Evolutionary conservation across 2,797 vertebrate species (phyloP).

Genomic region (Sebastes miniatus): DNA sequence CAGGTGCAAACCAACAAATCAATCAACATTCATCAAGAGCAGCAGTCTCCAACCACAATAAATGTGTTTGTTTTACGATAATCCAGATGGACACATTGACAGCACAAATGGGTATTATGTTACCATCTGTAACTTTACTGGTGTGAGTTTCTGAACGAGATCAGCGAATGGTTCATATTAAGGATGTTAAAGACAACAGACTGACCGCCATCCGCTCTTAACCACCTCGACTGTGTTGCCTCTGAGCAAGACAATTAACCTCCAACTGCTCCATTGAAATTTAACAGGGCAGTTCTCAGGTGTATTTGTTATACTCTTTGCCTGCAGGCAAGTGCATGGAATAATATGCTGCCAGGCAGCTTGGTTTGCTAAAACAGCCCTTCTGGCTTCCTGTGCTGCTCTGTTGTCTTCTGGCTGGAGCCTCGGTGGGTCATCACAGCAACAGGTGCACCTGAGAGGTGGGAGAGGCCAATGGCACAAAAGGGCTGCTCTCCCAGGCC

Average conservation of each 20-base stretch:
- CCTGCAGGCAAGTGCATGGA: constrained; percentile 36
- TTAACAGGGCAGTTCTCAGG: constrained; percentile 30
- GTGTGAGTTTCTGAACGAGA: neutral
- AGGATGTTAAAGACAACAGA: constrained; percentile 21
- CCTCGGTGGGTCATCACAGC: neutral
- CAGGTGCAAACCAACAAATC: neutral
- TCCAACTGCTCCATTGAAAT: constrained; percentile 37
- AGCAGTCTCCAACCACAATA: neutral
- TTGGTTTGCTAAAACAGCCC: neutral
- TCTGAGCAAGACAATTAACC: constrained; percentile 55
- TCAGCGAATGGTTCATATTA: constrained; percentile 10
- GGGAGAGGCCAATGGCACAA: neutral
- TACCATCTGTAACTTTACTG: neutral
- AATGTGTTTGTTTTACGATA: neutral
- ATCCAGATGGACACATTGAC: constrained; percentile 3
- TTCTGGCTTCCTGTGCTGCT: neutral
- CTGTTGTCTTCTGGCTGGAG: neutral
- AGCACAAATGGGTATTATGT: constrained; percentile 4
- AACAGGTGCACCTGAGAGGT: neutral
- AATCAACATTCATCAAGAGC: constrained; percentile 1
- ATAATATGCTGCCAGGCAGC: constrained; percentile 41
- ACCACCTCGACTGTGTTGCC: constrained; percentile 9
- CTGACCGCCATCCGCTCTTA: constrained; percentile 35
- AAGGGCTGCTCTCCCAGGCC: neutral
- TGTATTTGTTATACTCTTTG: constrained; percentile 11